A percentile compares a stretch with the other conserved stretches of the same genome.
phyloP scores from a whole-genome alignment of 2,113 vertebrate species.

The Ancistrus triradiatus region DNA sequence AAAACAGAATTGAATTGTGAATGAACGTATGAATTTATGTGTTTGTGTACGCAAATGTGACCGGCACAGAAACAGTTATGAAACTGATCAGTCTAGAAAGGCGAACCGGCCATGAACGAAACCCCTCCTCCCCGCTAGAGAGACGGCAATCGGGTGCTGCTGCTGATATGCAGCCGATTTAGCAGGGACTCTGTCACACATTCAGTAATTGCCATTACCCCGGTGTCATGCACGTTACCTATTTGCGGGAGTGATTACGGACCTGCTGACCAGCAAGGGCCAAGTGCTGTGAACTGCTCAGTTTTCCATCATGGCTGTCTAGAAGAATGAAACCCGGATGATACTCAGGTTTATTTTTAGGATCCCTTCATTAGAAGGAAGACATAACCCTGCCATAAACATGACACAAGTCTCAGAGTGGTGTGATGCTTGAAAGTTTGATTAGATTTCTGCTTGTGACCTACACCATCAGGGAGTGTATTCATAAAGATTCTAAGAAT shows the following conservation, averaged over 20 bases:
- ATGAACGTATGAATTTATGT: no score
- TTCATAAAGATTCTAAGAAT: background rate
- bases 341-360: no score
- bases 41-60: conserved; percentile 77
- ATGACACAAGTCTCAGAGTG: no score
- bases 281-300: conserved; percentile 34
- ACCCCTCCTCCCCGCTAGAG: conserved; percentile 55
- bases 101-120: conserved; percentile 60
- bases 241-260: conserved; percentile 45
- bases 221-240: conserved; percentile 36
- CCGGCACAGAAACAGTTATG: no score
- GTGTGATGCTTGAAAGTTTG: no score
- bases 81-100: conserved; percentile 69
- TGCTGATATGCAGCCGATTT: conserved; percentile 51
- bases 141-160: conserved; percentile 61
- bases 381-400: conserved; percentile 6
- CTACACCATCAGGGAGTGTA: no score
- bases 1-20: no score
- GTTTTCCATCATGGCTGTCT: conserved; percentile 5
- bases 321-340: no score
- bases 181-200: conserved; percentile 51
- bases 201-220: conserved; percentile 56
- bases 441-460: no score
- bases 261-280: conserved; percentile 35
- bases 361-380: no score